Percentiles rank a stretch among this genome's conserved stretches.
These are phyloP conservation scores for Cheracebus regulus DNA, from an alignment of 2,797 vertebrate species.

Conservation along the genomic window DNA sequence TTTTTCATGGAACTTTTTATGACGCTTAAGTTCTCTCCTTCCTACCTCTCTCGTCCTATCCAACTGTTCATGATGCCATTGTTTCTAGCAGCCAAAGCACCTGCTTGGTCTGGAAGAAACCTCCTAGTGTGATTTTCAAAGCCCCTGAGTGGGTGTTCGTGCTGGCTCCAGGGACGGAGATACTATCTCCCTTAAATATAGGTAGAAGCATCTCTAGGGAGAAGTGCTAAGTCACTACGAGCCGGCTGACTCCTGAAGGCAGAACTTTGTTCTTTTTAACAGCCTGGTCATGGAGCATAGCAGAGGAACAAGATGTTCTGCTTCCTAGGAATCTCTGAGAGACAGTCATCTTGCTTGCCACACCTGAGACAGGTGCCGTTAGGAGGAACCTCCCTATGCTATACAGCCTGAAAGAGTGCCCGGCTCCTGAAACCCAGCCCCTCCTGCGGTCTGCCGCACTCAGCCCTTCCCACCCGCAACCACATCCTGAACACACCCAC, in stretches of 20 bases:
- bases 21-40: background rate
- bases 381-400: background rate
- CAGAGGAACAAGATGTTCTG: background rate
- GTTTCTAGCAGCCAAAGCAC: background rate
- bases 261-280: background rate
- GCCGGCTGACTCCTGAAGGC: background rate
- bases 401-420: background rate
- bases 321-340: background rate
- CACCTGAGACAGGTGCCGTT: background rate
- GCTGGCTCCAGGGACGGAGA: background rate
- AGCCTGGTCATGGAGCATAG: background rate
- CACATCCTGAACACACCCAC: conserved; percentile 61
- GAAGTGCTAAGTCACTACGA: background rate
- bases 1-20: background rate
- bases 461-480: rapidly evolving
- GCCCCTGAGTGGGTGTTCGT: background rate
- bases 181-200: background rate
- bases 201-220: background rate
- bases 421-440: background rate
- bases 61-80: background rate
- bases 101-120: background rate
- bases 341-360: background rate
- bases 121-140: background rate
- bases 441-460: background rate
- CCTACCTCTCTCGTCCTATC: background rate